Evolutionary conservation across 2,113 vertebrate species (phyloP).

Genomic region (Sphaerodactylus townsendi): DNA sequence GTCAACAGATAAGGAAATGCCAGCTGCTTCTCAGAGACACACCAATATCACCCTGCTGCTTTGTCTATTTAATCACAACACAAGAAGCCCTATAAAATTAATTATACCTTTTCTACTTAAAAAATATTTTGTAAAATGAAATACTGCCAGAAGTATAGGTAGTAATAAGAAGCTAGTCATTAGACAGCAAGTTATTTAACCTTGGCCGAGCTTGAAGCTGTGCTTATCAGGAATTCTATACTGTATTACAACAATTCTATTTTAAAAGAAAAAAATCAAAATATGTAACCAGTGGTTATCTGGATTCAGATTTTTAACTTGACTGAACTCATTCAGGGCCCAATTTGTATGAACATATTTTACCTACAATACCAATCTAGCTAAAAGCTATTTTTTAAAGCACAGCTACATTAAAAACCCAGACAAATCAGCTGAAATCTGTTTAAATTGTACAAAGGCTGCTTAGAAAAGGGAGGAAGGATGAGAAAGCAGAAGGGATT

Average conservation of each 20-base stretch:
- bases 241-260: background rate
- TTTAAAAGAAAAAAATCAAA: background rate
- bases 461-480: background rate
- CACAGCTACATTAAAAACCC: background rate
- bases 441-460: background rate
- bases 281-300: background rate
- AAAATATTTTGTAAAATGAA: background rate
- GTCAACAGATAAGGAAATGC: background rate
- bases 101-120: background rate
- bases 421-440: background rate
- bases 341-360: background rate
- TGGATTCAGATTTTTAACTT: background rate
- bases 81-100: background rate
- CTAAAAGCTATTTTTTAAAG: background rate
- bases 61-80: background rate
- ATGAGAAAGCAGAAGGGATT: background rate
- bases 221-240: background rate
- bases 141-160: background rate
- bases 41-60: background rate
- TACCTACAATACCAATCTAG: background rate
- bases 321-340: background rate
- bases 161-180: background rate
- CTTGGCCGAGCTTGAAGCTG: too few relatives aligned
- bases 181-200: background rate
- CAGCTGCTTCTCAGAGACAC: constrained; percentile 6